These are phyloP conservation scores for Chymomyza caudatula DNA, from an alignment of 2,888 invertebrate species.

Conservation along the genomic window DNA sequence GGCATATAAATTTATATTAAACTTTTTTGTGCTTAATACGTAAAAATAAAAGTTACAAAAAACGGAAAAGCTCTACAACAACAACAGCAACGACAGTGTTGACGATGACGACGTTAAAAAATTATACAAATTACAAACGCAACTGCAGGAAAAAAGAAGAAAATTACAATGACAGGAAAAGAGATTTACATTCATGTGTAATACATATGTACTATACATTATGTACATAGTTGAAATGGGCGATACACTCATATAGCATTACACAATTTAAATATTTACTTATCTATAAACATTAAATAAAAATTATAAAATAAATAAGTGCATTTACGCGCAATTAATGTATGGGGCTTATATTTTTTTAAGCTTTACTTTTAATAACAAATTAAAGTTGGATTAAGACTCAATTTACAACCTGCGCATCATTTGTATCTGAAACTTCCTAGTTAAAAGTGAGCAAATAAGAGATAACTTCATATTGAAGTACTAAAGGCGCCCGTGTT, in stretches of 20 bases:
- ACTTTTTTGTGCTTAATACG: conserved; percentile 34
- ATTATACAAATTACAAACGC: conserved; percentile 68
- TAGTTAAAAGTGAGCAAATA: no score
- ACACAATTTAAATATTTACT: neutral
- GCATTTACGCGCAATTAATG: neutral
- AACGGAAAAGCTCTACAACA: conserved; percentile 11
- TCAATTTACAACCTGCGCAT: no score
- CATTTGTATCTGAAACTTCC: no score
- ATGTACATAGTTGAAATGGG: conserved; percentile 8
- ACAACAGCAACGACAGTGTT: conserved; percentile 17
- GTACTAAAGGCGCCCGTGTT: no score
- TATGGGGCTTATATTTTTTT: no score
- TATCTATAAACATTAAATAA: neutral
- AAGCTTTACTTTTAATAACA: no score
- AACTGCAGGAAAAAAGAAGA: conserved; percentile 35
- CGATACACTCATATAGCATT: neutral
- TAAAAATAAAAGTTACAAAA: neutral
- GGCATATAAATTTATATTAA: conserved; percentile 68
- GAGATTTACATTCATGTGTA: conserved; percentile 41
- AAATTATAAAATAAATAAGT: neutral
- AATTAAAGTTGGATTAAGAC: no score
- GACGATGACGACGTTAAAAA: conserved; percentile 60
- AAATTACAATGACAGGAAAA: conserved; percentile 46
- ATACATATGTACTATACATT: neutral
- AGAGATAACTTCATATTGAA: no score